Evolutionary conservation across 2,888 invertebrate genomes (phyloP), one percentile per base, ranked within the genome.

Genomic region (Orgyia antiqua): DNA sequence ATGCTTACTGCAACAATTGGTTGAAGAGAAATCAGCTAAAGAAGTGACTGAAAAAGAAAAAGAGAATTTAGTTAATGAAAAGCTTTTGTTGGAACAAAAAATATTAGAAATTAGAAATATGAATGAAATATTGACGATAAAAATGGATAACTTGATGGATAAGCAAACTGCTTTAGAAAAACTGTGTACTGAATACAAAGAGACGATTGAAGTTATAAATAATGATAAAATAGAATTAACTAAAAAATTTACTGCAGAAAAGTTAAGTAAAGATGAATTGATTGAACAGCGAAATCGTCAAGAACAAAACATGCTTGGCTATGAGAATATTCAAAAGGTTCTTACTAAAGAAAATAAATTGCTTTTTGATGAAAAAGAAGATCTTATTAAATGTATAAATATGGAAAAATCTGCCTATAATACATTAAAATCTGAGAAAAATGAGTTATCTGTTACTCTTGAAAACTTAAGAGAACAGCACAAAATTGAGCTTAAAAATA

Each of bases 181-280:
- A 15, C 37, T 36, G 20, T 41, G 18, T 13, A 11, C 26, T 4
- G 27, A 29, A 25, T 38, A 42, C 12, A 39, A 26, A 26, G 28
- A 23, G 12, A 10, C 24, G 9, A 32, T 30, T 5, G 32, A 39
- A 13, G 18, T 23, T n/a, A 30, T 58, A n/a, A 33, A 53, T 30
- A 32, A 37, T 19, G 45, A 58, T 24, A 54, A 53, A 11, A 6
- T 21, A 4, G 11, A 31, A 9, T 29, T 51, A 10, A 15, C 29
- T 10, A 31, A 51, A 33, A 28, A 42, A 10, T 36, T 51, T 4
- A 35, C 31, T 1, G 39, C 35, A 31, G 44, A 42, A 9, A 18
- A 35, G 9, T 24, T 28, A 8, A 42, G 33, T 13, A 33, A 38
- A 0, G 13, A n/a, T n/a, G n/a, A n/a, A n/a, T n/a, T n/a, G n/a